These are phyloP conservation scores for Drosophila sordidapex DNA, from an alignment of 2,888 invertebrate genomes.

Conservation along the genomic window DNA sequence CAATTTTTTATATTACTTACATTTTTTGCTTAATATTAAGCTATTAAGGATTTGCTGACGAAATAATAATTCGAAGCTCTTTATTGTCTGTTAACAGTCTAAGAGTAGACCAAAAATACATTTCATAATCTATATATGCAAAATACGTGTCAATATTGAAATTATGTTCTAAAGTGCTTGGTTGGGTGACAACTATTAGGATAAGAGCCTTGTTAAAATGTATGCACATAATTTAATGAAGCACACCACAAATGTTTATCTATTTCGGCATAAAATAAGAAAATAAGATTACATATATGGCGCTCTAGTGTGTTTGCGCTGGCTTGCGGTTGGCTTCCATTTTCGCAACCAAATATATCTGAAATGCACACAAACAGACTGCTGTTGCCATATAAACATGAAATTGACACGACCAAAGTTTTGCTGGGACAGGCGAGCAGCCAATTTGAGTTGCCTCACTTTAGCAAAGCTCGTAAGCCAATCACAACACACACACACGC, in stretches of 20 bases:
- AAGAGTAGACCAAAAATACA: background rate
- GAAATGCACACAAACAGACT: conserved; percentile 8
- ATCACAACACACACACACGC: conserved; percentile 19
- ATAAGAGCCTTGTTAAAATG: background rate
- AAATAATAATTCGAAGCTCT: background rate
- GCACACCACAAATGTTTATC: conserved; percentile 36
- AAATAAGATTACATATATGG: conserved; percentile 25
- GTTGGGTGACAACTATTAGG: background rate
- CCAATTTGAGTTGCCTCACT: conserved; percentile 39
- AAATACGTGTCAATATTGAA: background rate
- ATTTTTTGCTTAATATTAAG: too few relatives aligned
- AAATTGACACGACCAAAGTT: conserved; percentile 42
- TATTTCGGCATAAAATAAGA: conserved; percentile 17
- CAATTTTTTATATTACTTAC: background rate
- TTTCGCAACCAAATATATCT: conserved; percentile 24
- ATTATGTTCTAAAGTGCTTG: background rate
- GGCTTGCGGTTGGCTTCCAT: conserved; percentile 24
- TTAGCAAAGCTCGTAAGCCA: conserved; percentile 34
- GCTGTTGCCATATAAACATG: conserved; percentile 30
- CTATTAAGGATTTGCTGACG: background rate
- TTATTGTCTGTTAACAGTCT: background rate
- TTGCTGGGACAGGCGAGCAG: conserved; percentile 23
- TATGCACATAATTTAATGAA: conserved; percentile 20
- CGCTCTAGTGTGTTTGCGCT: conserved; percentile 1
- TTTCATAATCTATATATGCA: too few relatives aligned